Evolutionary conservation across 2,797 vertebrate genomes (phyloP).

Genomic region (Leuciscus waleckii): DNA sequence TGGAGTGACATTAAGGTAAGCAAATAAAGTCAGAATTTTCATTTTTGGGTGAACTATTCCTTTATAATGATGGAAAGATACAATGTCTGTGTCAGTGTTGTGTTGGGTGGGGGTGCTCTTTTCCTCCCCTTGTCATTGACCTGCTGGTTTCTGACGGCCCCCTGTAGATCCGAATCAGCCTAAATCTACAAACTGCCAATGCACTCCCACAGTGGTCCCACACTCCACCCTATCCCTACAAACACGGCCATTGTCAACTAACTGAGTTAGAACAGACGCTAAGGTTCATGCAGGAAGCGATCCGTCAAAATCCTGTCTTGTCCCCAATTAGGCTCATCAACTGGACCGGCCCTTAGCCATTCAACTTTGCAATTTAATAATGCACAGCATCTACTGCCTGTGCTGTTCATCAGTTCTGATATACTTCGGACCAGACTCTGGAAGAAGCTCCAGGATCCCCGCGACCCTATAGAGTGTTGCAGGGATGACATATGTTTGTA

Average conservation of each 20-base stretch:
- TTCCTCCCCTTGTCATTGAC: slow-evolving; percentile 51
- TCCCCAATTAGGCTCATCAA: slow-evolving; percentile 59
- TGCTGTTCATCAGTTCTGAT: not conserved
- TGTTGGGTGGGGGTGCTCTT: slow-evolving; percentile 17
- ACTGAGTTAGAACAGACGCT: slow-evolving; percentile 59
- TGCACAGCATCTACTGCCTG: not conserved
- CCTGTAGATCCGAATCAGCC: slow-evolving; percentile 56
- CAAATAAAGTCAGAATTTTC: not conserved
- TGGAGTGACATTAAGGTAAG: not conserved
- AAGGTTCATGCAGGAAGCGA: slow-evolving; percentile 62
- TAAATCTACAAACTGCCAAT: slow-evolving; percentile 63
- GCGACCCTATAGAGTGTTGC: not conserved
- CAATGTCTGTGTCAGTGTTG: not conserved
- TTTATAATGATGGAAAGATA: not conserved
- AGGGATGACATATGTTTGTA: not conserved
- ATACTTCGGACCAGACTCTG: not conserved
- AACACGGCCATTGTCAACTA: slow-evolving; percentile 58
- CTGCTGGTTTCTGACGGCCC: slow-evolving; percentile 55
- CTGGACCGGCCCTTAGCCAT: slow-evolving; percentile 41
- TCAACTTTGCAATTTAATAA: slow-evolving; percentile 35
- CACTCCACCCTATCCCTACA: slow-evolving; percentile 50
- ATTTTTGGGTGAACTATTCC: not conserved
- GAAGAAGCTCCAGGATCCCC: not conserved
- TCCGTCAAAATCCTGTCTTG: slow-evolving; percentile 61
- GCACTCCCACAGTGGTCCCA: slow-evolving; percentile 52